Evolutionary conservation across 1,140 invertebrate genomes (phyloP).

Genomic region (Drosophila repleta): DNA sequence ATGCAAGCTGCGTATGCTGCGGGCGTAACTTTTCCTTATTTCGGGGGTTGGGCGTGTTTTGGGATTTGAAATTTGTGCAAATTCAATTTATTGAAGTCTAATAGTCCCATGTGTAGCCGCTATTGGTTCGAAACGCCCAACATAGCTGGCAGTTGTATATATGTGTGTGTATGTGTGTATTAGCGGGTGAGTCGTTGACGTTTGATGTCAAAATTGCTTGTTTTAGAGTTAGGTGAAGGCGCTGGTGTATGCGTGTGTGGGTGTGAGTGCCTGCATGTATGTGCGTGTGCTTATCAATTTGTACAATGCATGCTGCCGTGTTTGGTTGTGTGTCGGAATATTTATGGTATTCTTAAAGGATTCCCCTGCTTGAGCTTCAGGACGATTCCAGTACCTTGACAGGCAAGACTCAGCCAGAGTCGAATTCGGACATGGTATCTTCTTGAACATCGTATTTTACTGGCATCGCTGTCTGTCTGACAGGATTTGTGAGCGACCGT

Average conservation of each 20-base stretch:
- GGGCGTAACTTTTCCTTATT: conserved; percentile 41
- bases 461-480: conserved; percentile 40
- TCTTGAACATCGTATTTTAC: conserved; percentile 54
- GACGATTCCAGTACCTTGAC: conserved; percentile 62
- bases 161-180: conserved; percentile 19
- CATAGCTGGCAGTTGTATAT: conserved; percentile 54
- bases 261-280: conserved; percentile 32
- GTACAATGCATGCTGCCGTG: conserved; percentile 38
- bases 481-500: conserved; percentile 62
- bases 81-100: conserved; percentile 82
- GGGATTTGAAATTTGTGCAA: conserved; percentile 79
- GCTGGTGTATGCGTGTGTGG: conserved; percentile 11
- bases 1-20: conserved; percentile 73
- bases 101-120: conserved; percentile 69
- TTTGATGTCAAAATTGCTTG: conserved; percentile 79
- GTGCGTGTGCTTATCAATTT: conserved; percentile 44
- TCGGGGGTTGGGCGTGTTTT: conserved; percentile 46
- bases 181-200: conserved; percentile 60
- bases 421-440: conserved; percentile 18
- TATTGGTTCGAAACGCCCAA: conserved; percentile 53
- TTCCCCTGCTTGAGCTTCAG: conserved; percentile 51
- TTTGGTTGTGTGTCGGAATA: conserved; percentile 33
- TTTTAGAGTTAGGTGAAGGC: conserved; percentile 43
- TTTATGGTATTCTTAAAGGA: conserved; percentile 78
- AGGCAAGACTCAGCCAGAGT: conserved; percentile 31